These are phyloP conservation scores for Hymenopus coronatus DNA, from an alignment of 2,888 invertebrate species.

Conservation along the genomic window DNA sequence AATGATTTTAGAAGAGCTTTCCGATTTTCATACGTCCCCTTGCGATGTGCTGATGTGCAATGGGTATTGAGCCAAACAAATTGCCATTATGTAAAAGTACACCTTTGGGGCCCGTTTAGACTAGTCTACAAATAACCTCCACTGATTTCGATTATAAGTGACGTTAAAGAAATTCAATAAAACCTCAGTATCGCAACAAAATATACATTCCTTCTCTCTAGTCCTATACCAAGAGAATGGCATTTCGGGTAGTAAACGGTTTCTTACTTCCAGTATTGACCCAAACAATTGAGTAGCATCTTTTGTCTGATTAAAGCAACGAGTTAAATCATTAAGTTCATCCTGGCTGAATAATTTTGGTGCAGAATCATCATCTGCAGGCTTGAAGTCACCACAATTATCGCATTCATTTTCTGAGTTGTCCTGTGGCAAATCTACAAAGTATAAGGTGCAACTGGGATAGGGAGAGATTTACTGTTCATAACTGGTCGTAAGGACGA, in stretches of 20 bases:
- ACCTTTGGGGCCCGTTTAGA: background rate
- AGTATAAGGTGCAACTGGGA: background rate
- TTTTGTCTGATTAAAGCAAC: background rate
- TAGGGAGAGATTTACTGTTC: background rate
- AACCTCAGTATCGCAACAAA: too few species aligned
- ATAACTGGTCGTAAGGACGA: background rate
- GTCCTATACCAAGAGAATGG: background rate
- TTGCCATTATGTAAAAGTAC: too few species aligned
- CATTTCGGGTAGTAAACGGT: background rate
- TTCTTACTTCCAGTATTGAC: too few species aligned
- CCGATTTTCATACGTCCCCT: background rate
- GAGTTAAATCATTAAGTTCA: background rate
- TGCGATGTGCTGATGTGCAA: background rate
- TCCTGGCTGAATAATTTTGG: background rate
- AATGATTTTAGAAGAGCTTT: background rate
- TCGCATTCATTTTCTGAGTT: background rate
- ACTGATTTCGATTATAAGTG: too few species aligned
- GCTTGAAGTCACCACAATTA: background rate
- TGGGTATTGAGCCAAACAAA: background rate
- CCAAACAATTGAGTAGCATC: background rate
- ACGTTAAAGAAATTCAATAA: background rate
- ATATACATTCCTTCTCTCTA: background rate
- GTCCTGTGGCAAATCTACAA: background rate
- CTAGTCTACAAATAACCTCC: background rate
- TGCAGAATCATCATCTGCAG: background rate